phyloP scores from a whole-genome alignment of 2,113 vertebrate species.

The Lichenostomus cassidix region DNA sequence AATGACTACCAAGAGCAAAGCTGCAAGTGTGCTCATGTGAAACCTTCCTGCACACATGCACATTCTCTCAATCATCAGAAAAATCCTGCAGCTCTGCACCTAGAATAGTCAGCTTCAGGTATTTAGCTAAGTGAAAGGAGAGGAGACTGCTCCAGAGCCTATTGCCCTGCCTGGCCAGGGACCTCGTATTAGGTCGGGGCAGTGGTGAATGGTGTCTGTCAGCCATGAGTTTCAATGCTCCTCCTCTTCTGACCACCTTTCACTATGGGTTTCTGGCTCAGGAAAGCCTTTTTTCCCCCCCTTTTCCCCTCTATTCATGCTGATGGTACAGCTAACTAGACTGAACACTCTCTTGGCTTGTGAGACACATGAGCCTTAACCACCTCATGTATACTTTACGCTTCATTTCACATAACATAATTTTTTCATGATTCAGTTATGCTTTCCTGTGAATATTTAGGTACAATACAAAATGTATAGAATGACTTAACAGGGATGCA shows the following conservation, averaged over 20 bases:
- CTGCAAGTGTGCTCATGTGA: not conserved
- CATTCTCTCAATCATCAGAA: rapidly evolving
- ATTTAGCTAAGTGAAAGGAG: not conserved
- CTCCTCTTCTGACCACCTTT: not conserved
- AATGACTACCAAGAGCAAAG: not conserved
- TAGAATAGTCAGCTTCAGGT: not conserved
- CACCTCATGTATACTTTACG: not conserved
- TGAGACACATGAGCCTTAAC: not conserved
- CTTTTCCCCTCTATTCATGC: not conserved
- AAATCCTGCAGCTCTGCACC: not conserved
- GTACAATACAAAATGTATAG: not conserved
- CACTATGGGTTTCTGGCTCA: not conserved
- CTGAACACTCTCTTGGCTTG: not conserved
- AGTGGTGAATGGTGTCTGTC: not conserved
- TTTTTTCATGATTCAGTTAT: not conserved
- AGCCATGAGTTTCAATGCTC: not conserved
- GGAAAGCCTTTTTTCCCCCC: not conserved
- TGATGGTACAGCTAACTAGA: not conserved
- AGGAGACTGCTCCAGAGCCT: not conserved
- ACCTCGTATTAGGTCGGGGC: rapidly evolving
- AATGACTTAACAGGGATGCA: not conserved
- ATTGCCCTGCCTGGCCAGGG: not conserved
- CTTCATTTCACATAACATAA: not conserved
- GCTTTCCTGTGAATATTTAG: not conserved
- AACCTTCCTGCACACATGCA: not conserved